Base-by-base conservation (phyloP, 2,113 vertebrate genomes). In the Mixornis gularis region DNA sequence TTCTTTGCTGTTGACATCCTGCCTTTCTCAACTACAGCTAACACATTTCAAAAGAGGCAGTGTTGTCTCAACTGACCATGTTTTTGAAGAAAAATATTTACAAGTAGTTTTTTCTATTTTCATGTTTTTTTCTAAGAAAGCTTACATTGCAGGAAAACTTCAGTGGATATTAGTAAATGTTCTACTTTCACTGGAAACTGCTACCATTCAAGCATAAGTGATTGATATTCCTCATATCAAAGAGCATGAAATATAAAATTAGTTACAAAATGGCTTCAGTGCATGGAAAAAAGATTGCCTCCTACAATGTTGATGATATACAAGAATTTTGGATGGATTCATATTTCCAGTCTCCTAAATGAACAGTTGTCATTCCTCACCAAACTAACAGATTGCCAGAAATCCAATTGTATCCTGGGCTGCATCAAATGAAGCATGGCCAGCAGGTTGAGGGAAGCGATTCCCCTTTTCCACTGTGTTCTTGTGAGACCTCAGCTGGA, bases 201-300 rank as follows among this genome's bases (percentile, higher is more conserved):
- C 46, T 87, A 60, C 62, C 29, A 2, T 81, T 96, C 72, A 93
- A 88, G 79, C 73, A 56, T 81, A 94, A 95, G 85, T 94, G 92
- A 95, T 78, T 91, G 82, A 93, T 94, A 93, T 73, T 70, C 70
- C 56, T 91, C 25, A 63, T 87, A 92, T 58, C 48, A 92, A 87
- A 90, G 38, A 84, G 34, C 49, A 90, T 30, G 40, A 90, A 92
- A 94, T 81, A 84, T 12, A 92, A 74, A 95, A 89, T 64, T 58
- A 90, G 56, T 78, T 93, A 51, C 36, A 90, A 91, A 89, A 94
- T n/a, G 32, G 58, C 30, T 89, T 78, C 56, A 68, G 32, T 62
- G 71, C 30, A 77, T 65, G 20, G n/a, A 76, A 90, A 79, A 92
- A 93, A 85, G 30, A 84, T 52, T 92, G 79, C 52, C 16, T 92